Evolutionary conservation across 1,140 invertebrate genomes (phyloP).

Genomic region (Lucilia sericata): DNA sequence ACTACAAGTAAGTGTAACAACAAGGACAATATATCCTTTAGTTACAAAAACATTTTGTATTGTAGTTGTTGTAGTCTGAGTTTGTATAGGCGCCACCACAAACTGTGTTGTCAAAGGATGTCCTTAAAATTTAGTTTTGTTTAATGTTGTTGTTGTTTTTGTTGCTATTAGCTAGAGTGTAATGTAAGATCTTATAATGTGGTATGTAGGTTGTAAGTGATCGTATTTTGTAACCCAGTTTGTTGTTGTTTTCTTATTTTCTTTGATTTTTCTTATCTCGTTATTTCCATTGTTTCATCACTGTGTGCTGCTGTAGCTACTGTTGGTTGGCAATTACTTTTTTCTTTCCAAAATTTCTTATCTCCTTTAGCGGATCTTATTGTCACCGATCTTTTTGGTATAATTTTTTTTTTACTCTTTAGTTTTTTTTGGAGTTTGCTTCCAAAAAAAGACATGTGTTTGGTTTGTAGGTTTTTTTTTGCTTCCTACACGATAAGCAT

Average conservation of each 20-base stretch:
- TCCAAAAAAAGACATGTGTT: background rate
- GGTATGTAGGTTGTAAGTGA: background rate
- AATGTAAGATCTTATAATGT: too few species aligned
- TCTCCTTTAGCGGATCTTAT: constrained; percentile 30
- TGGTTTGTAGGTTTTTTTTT: background rate
- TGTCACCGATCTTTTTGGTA: constrained; percentile 8
- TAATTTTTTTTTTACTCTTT: background rate
- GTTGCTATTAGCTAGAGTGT: background rate
- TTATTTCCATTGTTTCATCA: background rate
- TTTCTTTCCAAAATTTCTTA: constrained; percentile 2
- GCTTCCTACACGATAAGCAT: constrained; percentile 45
- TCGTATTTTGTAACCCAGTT: constrained; percentile 22
- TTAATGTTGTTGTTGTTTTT: background rate
- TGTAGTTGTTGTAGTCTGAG: background rate
- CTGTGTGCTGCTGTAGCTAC: background rate
- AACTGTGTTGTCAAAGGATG: constrained; percentile 30
- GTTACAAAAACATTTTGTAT: background rate
- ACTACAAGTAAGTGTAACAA: too few species aligned
- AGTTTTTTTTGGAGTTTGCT: background rate
- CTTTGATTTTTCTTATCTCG: background rate
- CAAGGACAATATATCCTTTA: too few species aligned
- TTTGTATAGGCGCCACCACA: constrained; percentile 17
- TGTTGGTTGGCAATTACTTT: background rate
- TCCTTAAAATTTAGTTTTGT: constrained; percentile 9
- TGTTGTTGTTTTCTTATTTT: background rate